Base-by-base conservation (phyloP, 2,797 vertebrate species). In the Xyrichtys novacula region DNA sequence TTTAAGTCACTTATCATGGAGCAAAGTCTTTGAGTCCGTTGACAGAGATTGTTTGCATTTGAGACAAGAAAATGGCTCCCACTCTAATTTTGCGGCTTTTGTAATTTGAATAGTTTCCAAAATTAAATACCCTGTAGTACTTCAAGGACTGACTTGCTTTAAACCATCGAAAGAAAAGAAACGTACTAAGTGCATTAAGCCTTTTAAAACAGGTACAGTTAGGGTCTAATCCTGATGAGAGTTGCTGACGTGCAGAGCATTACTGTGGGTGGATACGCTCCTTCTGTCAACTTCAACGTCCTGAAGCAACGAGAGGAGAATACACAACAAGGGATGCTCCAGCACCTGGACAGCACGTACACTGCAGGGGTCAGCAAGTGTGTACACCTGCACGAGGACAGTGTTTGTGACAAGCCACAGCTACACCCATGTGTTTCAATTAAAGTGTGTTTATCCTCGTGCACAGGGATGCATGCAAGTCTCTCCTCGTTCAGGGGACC, bases 221-320 rank as follows among this genome's bases (percentile, higher is more conserved):
- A 43, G 65, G 54, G 25, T 54, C 14, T 14, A 32, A 63, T 49
- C 56, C 40, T 38, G 75, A 52, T 31, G 66, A 73, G 76, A 73
- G 72, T 34, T 71, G 78, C 84, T 81, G 85, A 84, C 78, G 19
- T 65, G 69, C 67, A 43, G 60, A 7, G 46, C 70, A 56, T 66
- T 65, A 72, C 76, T 68, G 76, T 78, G 82, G 85, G 82, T 89
- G 71, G 76, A 29, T 46, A 66, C 65, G 90, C 79, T 69, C 66
- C 63, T 86, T 54, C 50, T 57, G 81, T 88, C 83, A 89, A 55
- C 68, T 75, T 91, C 86, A 91, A 77, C 49, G 85, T 90, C 89
- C 57, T 1, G 43, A 57, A 53, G 57, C 63, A 64, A 83, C 64
- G 61, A 42, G 70, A 79, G 75, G 66, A 84, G 60, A 81, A 86